phyloP scores from a whole-genome alignment of 2,113 vertebrate species.

The Athene cunicularia region DNA sequence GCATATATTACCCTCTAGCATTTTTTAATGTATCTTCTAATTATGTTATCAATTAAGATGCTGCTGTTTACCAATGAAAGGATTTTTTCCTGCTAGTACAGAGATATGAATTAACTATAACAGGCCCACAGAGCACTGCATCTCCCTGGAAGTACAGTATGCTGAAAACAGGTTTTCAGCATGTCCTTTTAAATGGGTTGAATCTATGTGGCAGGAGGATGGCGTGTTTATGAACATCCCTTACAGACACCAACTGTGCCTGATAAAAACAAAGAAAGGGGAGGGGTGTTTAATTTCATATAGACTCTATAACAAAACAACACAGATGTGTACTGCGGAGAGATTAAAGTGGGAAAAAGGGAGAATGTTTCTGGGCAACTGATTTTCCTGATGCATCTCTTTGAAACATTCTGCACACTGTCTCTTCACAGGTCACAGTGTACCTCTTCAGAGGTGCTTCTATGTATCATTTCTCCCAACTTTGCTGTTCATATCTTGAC shows the following conservation, averaged over 20 bases:
- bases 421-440: background rate
- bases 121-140: background rate
- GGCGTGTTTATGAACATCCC: background rate
- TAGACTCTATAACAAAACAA: background rate
- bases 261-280: background rate
- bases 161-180: background rate
- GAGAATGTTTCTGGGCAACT: background rate
- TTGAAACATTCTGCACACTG: background rate
- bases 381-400: background rate
- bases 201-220: background rate
- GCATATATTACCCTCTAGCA: constrained; percentile 27
- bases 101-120: constrained; percentile 18
- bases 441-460: background rate
- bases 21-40: constrained; percentile 36
- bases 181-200: background rate
- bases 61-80: constrained; percentile 14
- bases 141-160: background rate
- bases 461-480: background rate
- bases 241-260: background rate
- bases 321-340: background rate
- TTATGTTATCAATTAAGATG: constrained; percentile 55
- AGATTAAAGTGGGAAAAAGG: background rate
- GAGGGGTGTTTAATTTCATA: background rate
- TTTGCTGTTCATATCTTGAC: background rate
- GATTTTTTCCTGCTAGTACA: background rate